Evolutionary conservation across 2,888 invertebrate genomes (phyloP).

Genomic region (Drosophila anomalata): DNA sequence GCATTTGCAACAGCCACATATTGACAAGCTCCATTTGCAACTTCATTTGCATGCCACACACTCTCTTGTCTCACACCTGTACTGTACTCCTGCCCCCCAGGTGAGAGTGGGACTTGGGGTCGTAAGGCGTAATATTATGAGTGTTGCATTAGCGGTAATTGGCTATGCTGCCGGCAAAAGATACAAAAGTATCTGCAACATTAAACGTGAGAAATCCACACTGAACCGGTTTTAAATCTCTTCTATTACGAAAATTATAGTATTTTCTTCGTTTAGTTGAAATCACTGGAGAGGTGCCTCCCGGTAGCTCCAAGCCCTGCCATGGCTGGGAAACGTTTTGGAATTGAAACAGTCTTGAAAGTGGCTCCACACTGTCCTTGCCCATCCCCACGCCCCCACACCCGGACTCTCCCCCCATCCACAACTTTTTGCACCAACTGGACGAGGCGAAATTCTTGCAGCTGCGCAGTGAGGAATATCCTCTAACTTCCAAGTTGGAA

Average conservation of each 20-base stretch:
- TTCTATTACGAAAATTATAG: conserved; percentile 15
- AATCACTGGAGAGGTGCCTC: conserved; percentile 18
- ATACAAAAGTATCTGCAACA: conserved; percentile 1
- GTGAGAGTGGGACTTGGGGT: neutral
- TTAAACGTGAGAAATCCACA: conserved; percentile 4
- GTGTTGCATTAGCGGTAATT: conserved; percentile 72
- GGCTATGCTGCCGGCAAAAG: conserved; percentile 47
- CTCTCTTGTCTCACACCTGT: conserved; percentile 3
- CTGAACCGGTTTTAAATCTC: conserved; percentile 25
- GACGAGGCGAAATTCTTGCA: conserved; percentile 65
- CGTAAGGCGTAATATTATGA: conserved; percentile 70
- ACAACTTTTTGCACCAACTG: conserved; percentile 61
- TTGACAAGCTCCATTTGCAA: conserved; percentile 71
- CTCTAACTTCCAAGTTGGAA: conserved; percentile 65
- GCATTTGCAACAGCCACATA: conserved; percentile 45
- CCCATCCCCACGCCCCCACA: conserved; percentile 18
- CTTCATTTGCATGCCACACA: conserved; percentile 63
- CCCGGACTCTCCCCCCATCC: conserved; percentile 24
- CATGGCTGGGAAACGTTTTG: conserved; percentile 54
- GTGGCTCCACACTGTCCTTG: conserved; percentile 9
- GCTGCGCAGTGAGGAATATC: conserved; percentile 64
- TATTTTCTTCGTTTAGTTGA: conserved; percentile 14
- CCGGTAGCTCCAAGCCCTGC: conserved; percentile 3
- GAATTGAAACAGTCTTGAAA: conserved; percentile 65
- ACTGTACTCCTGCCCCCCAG: neutral